Evolutionary conservation across 2,113 vertebrate species (phyloP), one percentile per base, ranked within the genome.

Genomic region (Cyanoliseus patagonus): DNA sequence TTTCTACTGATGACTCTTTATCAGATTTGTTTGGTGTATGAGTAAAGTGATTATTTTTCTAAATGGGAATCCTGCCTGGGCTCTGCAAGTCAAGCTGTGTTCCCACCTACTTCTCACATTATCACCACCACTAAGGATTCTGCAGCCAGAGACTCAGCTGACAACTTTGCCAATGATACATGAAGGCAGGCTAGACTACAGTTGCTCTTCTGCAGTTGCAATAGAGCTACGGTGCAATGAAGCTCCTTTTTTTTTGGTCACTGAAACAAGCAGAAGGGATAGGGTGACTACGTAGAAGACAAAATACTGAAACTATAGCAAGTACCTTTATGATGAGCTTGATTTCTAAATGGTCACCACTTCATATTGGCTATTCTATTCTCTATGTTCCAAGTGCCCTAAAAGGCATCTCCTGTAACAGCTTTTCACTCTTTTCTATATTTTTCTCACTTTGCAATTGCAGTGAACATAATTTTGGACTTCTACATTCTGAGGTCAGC

Each of bases 81-180:
- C 59, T 55, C 49, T 83, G 57, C 62, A 94, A 78, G 68, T 92
- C 91, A 95, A 95, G 64, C 90, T 97, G 86, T 91, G 88, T 41
- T 93, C 46, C 88, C 81, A 92, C 97, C 90, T 95, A 91, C 44
- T 94, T 91, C 78, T 96, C 3, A 1, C 28, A 61, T 95, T 92
- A 86, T 94, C 66, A 74, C n/a, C 66, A 83, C 88, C 42, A 74
- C 88, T 94, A 94, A 95, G 90, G 64, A 97, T 88, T 79, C 81
- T 92, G 66, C 83, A 96, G 69, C 49, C 17, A 8, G 57, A 59
- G 72, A 70, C 75, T 94, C 57, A 90, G 83, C 31, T 92, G 94
- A 88, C 55, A 93, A 70, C 61, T 86, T 85, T 91, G 27, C 88
- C 90, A 88, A 47, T 89, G 88, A 92, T 91, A 67, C 55, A 91